Percentiles rank a stretch among this genome's conserved stretches.
phyloP scores from a whole-genome alignment of 1,140 invertebrate genomes.

The Leptinotarsa texana region DNA sequence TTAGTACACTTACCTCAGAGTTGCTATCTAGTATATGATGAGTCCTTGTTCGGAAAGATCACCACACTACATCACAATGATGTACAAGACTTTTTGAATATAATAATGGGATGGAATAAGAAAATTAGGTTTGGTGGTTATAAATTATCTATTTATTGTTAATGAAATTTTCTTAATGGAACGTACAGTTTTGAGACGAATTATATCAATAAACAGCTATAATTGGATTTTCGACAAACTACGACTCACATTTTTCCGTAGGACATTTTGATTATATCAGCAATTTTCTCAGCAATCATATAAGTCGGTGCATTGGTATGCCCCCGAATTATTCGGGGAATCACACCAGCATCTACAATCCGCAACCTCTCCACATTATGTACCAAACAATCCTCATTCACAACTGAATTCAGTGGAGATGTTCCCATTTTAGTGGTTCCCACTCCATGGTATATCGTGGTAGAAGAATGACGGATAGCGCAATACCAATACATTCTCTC shows the following conservation, averaged over 20 bases:
- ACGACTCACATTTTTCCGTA: not conserved
- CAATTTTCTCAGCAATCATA: constrained; percentile 58
- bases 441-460: constrained; percentile 55
- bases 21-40: too few relatives aligned
- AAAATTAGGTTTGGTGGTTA: too few relatives aligned
- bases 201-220: too few relatives aligned
- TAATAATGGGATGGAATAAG: too few relatives aligned
- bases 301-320: constrained; percentile 56
- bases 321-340: constrained; percentile 54
- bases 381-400: constrained; percentile 56
- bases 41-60: too few relatives aligned
- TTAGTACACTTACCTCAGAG: too few relatives aligned
- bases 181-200: too few relatives aligned
- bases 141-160: too few relatives aligned
- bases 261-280: constrained; percentile 2
- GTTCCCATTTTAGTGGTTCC: constrained; percentile 66
- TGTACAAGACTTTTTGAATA: too few relatives aligned
- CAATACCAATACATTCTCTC: constrained; percentile 35
- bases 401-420: constrained; percentile 56
- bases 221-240: too few relatives aligned
- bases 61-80: too few relatives aligned
- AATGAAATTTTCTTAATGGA: too few relatives aligned
- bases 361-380: constrained; percentile 55
- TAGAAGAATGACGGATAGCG: constrained; percentile 17
- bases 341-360: constrained; percentile 56